These are phyloP conservation scores for Mylabris sibirica DNA, from an alignment of 2,888 invertebrate species.

Conservation along the genomic window DNA sequence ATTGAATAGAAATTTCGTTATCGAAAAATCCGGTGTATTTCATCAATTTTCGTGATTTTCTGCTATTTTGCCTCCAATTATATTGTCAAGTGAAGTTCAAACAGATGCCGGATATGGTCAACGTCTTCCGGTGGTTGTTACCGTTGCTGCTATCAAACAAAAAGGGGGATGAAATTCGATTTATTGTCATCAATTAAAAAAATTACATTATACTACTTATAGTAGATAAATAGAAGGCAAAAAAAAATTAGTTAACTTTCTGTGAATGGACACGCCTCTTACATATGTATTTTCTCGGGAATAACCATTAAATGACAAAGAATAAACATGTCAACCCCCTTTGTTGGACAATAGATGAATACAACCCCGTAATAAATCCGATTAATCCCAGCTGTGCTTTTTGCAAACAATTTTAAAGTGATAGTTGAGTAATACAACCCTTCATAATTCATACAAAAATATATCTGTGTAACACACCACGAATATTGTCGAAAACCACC, in stretches of 20 bases:
- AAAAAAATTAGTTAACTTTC: too few species aligned
- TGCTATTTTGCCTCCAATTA: conserved; percentile 38
- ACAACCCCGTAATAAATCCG: conserved; percentile 58
- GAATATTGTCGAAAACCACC: conserved; percentile 2
- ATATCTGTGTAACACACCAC: conserved; percentile 17
- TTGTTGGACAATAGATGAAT: conserved; percentile 47
- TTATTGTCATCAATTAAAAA: conserved; percentile 2
- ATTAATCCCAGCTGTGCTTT: conserved; percentile 61
- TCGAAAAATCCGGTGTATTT: conserved; percentile 39
- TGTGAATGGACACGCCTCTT: conserved; percentile 50
- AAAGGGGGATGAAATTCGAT: conserved; percentile 8
- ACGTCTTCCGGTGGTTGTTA: conserved; percentile 49
- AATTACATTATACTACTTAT: too few species aligned
- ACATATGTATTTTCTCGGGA: conserved; percentile 54
- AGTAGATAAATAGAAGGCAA: too few species aligned
- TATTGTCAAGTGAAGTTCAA: conserved; percentile 38
- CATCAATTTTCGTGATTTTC: conserved; percentile 29
- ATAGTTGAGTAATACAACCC: conserved; percentile 43
- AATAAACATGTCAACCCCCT: conserved; percentile 54
- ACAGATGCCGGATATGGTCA: conserved; percentile 53
- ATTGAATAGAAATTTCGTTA: conserved; percentile 25
- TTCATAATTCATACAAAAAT: conserved; percentile 31
- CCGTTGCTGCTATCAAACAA: background rate
- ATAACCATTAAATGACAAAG: conserved; percentile 47
- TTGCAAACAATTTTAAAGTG: conserved; percentile 57